These are phyloP conservation scores for Nomada flava DNA, from an alignment of 2,888 invertebrate species.

Conservation along the genomic window DNA sequence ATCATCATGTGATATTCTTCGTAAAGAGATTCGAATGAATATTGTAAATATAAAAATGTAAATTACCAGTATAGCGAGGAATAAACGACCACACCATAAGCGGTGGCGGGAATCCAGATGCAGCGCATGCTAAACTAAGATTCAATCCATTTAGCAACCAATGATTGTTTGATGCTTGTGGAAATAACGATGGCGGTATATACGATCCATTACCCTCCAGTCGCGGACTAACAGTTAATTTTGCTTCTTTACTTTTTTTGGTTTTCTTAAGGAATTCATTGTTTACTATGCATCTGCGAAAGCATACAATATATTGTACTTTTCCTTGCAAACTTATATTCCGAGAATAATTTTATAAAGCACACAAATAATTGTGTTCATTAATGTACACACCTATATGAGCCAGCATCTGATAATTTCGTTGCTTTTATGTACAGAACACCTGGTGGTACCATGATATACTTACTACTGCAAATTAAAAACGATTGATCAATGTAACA, in stretches of 20 bases:
- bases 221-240: conserved; percentile 77
- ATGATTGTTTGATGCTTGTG: conserved; percentile 79
- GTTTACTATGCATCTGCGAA: conserved; percentile 81
- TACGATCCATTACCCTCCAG: conserved; percentile 62
- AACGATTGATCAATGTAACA: conserved; percentile 21
- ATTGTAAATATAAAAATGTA: not conserved
- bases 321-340: conserved; percentile 9
- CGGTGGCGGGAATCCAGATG: conserved; percentile 83
- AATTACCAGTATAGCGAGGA: conserved; percentile 76
- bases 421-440: conserved; percentile 85
- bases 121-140: conserved; percentile 84
- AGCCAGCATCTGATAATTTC: conserved; percentile 84
- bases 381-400: conserved; percentile 82
- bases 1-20: conserved; percentile 10
- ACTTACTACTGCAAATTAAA: conserved; percentile 78
- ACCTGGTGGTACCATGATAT: conserved; percentile 85
- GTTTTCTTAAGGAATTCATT: conserved; percentile 82
- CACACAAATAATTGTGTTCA: not conserved
- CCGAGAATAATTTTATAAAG: not conserved
- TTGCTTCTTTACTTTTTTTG: conserved; percentile 82
- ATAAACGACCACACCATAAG: conserved; percentile 82
- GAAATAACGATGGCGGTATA: conserved; percentile 74
- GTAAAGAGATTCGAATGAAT: not conserved
- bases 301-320: not conserved
- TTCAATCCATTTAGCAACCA: conserved; percentile 82